These are phyloP conservation scores for Centropyge bicolor DNA, from an alignment of 2,797 vertebrate species.

Conservation along the genomic window DNA sequence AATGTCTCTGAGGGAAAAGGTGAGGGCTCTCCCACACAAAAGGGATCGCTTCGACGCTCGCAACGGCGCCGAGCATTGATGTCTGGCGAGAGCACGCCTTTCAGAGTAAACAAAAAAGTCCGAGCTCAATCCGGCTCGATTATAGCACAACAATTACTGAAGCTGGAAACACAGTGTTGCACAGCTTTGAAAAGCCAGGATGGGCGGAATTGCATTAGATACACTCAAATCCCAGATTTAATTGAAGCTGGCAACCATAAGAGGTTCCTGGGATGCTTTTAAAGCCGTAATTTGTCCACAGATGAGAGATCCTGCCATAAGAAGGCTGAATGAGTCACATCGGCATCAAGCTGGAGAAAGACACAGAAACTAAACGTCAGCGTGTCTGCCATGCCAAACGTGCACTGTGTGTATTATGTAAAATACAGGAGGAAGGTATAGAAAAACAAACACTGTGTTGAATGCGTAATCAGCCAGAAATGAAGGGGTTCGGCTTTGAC, in stretches of 20 bases:
- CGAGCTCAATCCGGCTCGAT: conserved; percentile 52
- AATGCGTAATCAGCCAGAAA: conserved; percentile 43
- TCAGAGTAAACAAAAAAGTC: conserved; percentile 54
- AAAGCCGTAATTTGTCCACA: conserved; percentile 53
- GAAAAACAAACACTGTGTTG: conserved; percentile 39
- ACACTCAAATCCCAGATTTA: conserved; percentile 63
- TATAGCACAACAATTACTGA: conserved; percentile 61
- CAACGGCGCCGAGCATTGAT: conserved; percentile 34
- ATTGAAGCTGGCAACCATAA: conserved; percentile 65
- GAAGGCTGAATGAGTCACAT: conserved; percentile 46
- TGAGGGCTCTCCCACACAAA: conserved; percentile 42
- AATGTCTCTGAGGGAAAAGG: conserved; percentile 54
- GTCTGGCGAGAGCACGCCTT: conserved; percentile 33
- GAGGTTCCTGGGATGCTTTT: conserved; percentile 55
- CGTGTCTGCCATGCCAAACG: neutral
- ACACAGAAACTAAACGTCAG: conserved; percentile 3
- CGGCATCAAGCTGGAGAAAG: conserved; percentile 26
- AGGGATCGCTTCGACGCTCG: conserved; percentile 32
- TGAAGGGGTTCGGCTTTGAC: conserved; percentile 29
- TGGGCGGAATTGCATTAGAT: conserved; percentile 63
- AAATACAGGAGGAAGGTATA: conserved; percentile 19
- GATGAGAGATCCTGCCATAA: conserved; percentile 39
- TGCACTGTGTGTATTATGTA: conserved; percentile 8
- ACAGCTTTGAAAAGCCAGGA: conserved; percentile 48
- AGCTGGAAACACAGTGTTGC: conserved; percentile 36